These are phyloP conservation scores for Muscicapa adusta DNA, from an alignment of 2,113 vertebrate genomes.

Conservation along the genomic window DNA sequence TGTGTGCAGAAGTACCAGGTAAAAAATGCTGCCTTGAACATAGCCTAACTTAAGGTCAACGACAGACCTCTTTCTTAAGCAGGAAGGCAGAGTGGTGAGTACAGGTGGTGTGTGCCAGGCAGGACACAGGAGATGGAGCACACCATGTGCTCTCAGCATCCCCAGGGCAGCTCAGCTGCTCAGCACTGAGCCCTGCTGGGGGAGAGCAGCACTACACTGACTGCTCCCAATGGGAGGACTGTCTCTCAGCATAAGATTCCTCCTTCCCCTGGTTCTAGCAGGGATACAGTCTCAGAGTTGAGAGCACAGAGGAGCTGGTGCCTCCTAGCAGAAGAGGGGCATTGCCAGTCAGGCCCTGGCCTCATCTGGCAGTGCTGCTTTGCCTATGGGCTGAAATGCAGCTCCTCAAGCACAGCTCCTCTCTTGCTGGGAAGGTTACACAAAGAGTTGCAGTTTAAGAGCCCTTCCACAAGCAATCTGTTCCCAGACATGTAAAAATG, in stretches of 20 bases:
- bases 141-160: background rate
- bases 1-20: background rate
- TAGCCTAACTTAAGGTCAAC: background rate
- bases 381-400: background rate
- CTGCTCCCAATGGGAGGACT: background rate
- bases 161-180: no score
- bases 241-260: background rate
- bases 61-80: background rate
- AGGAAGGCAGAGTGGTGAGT: background rate
- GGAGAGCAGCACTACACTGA: accelerated
- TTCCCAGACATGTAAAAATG: background rate
- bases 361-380: background rate
- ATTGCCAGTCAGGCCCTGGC: background rate
- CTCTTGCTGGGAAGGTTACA: background rate
- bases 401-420: background rate
- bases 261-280: background rate
- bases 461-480: accelerated
- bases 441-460: accelerated
- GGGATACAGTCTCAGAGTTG: background rate
- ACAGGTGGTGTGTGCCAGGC: no score
- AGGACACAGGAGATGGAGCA: background rate
- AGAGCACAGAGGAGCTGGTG: background rate
- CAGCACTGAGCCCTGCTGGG: no score
- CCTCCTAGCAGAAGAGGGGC: background rate
- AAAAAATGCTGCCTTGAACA: background rate